Evolutionary conservation across 2,888 invertebrate species (phyloP), one percentile per base, ranked within the genome.

Genomic region (Acronicta aceris): DNA sequence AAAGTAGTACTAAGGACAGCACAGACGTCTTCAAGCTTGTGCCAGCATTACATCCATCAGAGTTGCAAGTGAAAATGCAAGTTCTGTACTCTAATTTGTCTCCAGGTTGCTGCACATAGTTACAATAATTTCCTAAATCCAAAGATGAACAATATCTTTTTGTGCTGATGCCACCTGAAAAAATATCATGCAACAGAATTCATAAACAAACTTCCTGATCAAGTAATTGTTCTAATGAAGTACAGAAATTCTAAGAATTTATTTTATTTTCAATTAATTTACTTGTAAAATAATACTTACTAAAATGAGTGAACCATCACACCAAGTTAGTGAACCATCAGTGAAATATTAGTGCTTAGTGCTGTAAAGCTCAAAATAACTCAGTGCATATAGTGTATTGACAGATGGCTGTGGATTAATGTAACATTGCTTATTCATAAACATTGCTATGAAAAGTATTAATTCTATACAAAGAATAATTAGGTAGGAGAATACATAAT

Each of bases 61-160:
- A 95, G 59, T 95, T 92, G 82, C 98, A 98, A 0, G 98, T 98
- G 86, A 96, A 98, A 55, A 98, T 96, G 88, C 98, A 98, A 4
- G 98, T 98, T 72, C 98, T 95, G 88, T 98, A 98, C 61, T 96
- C 96, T 78, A 98, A 90, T 78, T 95, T 96, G 86, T 98, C 98
- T n/a, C 98, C 98, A 8, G 97, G 97, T 74, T 98, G 97, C 67
- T 95, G 93, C 0, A 98, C 98, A 88, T 98, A 98, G 85, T 98
- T 97, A 89, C 98, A 98, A 81, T 98, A 98, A 88, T 98, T 98
- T 15, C 98, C 98, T 82, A 98, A 92, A 88, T 98, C 97, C 80
- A 97, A 92, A 0, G 98, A 96, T 1, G 98, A 98, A 87, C 98
- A 98, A 84, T 96, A 98, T 71, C 98, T 95, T 81, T 97, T 97